A percentile compares a stretch with the other conserved stretches of the same genome.
These are phyloP conservation scores for Euclidia mi DNA, from an alignment of 2,888 invertebrate species.

Conservation along the genomic window DNA sequence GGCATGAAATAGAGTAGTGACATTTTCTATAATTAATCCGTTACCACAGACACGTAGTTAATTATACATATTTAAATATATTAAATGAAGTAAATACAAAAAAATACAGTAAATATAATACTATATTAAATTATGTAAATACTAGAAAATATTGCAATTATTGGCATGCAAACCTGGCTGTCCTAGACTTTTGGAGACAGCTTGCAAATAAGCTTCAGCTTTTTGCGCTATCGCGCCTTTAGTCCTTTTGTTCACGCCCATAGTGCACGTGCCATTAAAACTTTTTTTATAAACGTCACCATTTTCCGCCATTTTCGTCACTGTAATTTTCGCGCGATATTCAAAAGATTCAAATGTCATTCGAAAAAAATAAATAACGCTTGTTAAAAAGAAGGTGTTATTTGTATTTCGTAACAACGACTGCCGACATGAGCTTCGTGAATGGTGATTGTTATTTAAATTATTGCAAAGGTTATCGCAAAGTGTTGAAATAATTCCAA, in stretches of 20 bases:
- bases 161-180: conserved; percentile 60
- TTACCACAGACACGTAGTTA: too few species aligned
- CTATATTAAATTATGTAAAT: not conserved
- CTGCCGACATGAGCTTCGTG: conserved; percentile 44
- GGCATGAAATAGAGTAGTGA: too few species aligned
- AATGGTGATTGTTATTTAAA: conserved; percentile 49
- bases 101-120: too few species aligned
- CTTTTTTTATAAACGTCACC: conserved; percentile 72
- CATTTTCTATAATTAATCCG: too few species aligned
- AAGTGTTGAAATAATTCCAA: conserved; percentile 53
- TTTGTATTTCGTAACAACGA: conserved; percentile 53
- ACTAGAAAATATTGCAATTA: not conserved
- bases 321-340: conserved; percentile 74
- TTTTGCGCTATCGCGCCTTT: conserved; percentile 76
- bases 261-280: conserved; percentile 71
- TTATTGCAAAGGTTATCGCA: conserved; percentile 68
- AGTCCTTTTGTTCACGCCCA: conserved; percentile 70
- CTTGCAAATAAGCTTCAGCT: conserved; percentile 81
- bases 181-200: conserved; percentile 75
- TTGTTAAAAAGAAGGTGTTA: conserved; percentile 44
- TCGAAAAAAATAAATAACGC: conserved; percentile 35
- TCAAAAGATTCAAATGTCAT: conserved; percentile 76
- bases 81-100: too few species aligned
- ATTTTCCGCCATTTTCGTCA: conserved; percentile 73
- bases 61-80: too few species aligned